Evolutionary conservation across 2,888 invertebrate species (phyloP).

Genomic region (Liopterus haemorrhoidalis): DNA sequence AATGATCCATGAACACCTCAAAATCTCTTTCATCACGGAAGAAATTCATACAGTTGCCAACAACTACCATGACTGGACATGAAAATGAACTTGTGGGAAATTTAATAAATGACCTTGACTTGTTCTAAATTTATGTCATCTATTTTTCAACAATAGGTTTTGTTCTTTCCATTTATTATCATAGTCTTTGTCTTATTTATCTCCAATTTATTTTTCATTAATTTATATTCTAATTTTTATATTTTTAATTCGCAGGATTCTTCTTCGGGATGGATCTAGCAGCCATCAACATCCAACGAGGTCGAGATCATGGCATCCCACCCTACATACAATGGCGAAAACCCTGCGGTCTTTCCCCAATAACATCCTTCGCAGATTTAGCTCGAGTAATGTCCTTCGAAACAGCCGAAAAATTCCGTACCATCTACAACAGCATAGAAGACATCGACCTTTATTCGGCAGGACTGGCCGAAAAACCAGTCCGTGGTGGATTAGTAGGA

Average conservation of each 20-base stretch:
- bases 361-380: slow-evolving; percentile 65
- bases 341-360: slow-evolving; percentile 66
- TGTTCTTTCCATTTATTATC: not conserved
- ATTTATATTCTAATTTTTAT: not conserved
- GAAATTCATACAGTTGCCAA: too few relatives aligned
- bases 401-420: slow-evolving; percentile 56
- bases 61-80: too few relatives aligned
- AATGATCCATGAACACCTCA: too few relatives aligned
- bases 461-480: slow-evolving; percentile 74
- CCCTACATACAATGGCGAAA: slow-evolving; percentile 74
- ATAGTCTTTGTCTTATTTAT: slow-evolving; percentile 8
- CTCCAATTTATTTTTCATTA: not conserved
- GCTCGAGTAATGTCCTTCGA: slow-evolving; percentile 60
- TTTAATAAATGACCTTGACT: too few relatives aligned
- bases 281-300: slow-evolving; percentile 81
- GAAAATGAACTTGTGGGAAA: too few relatives aligned
- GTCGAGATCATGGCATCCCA: slow-evolving; percentile 80
- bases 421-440: slow-evolving; percentile 58
- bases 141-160: too few relatives aligned
- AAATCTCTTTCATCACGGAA: too few relatives aligned
- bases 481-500: slow-evolving; percentile 73
- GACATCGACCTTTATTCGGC: slow-evolving; percentile 82
- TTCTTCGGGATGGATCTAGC: slow-evolving; percentile 80
- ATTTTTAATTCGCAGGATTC: slow-evolving; percentile 43
- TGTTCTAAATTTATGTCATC: too few relatives aligned